A percentile compares a stretch with the other conserved stretches of the same genome.
Evolutionary conservation across 2,113 vertebrate species (phyloP).

Genomic region (Chelonoidis abingdonii): DNA sequence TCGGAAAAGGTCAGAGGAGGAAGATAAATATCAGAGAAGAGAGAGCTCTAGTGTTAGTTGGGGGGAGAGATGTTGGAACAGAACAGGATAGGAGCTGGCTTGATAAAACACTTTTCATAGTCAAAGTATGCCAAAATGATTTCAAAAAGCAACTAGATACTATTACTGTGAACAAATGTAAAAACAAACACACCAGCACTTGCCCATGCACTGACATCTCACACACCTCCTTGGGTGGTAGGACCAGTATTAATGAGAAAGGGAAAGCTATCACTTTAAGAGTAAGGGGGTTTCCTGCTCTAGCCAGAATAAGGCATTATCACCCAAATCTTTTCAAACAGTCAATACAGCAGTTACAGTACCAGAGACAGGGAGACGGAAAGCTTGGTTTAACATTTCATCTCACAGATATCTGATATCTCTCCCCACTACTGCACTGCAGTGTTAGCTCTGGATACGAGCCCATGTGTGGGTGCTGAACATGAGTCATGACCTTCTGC

Average conservation of each 20-base stretch:
- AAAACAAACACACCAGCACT: neutral
- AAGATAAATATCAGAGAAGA: neutral
- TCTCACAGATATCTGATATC: neutral
- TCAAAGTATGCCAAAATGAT: neutral
- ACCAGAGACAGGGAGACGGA: neutral
- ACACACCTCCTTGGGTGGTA: neutral
- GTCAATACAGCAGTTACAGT: accelerated
- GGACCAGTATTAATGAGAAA: neutral
- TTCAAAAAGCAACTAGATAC: neutral
- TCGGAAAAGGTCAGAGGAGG: neutral
- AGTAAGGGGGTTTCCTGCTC: neutral
- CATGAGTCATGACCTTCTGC: neutral
- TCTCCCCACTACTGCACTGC: neutral
- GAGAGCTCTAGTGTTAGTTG: neutral
- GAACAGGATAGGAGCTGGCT: accelerated
- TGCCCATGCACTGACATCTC: neutral
- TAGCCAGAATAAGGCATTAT: neutral
- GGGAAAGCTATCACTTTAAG: neutral
- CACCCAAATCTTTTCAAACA: neutral
- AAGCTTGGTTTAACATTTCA: neutral
- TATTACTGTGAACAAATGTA: neutral
- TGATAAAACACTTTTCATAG: neutral
- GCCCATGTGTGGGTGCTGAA: neutral
- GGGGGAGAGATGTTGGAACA: neutral
- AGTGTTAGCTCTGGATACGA: neutral